These are phyloP conservation scores for Cremastobaeus sp. DNA, from an alignment of 2,888 invertebrate species.

Conservation along the genomic window DNA sequence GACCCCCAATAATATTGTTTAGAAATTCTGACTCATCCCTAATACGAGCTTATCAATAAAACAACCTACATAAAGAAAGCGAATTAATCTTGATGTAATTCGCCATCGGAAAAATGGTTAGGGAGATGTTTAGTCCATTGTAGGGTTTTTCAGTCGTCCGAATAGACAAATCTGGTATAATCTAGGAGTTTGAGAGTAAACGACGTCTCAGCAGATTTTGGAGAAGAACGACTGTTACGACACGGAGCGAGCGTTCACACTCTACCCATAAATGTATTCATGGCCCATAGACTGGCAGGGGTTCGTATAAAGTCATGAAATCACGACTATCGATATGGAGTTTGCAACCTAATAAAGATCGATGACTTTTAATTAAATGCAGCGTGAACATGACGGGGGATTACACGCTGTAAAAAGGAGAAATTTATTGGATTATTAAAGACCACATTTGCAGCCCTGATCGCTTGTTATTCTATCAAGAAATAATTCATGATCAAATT, in stretches of 20 bases:
- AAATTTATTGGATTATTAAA: conserved; percentile 29
- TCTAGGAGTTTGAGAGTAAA: conserved; percentile 49
- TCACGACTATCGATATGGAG: conserved; percentile 75
- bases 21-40: too few relatives aligned
- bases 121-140: conserved; percentile 17
- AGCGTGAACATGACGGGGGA: conserved; percentile 59
- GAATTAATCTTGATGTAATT: conserved; percentile 15
- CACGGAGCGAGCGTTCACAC: conserved; percentile 44
- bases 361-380: conserved; percentile 75
- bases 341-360: conserved; percentile 75
- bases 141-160: conserved; percentile 34
- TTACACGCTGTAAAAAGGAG: conserved; percentile 19
- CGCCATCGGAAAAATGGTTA: conserved; percentile 7
- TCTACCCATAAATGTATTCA: conserved; percentile 73
- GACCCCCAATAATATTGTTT: too few relatives aligned
- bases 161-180: conserved; percentile 51
- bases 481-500: too few relatives aligned
- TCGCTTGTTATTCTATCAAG: too few relatives aligned
- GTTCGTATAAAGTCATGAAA: conserved; percentile 72
- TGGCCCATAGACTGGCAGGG: conserved; percentile 65
- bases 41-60: too few relatives aligned
- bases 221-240: conserved; percentile 54
- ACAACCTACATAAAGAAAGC: too few relatives aligned
- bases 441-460: not conserved
- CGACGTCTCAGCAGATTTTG: conserved; percentile 60